These are phyloP conservation scores for Phaenicophaeus curvirostris DNA, from an alignment of 2,797 vertebrate genomes.

Conservation along the genomic window DNA sequence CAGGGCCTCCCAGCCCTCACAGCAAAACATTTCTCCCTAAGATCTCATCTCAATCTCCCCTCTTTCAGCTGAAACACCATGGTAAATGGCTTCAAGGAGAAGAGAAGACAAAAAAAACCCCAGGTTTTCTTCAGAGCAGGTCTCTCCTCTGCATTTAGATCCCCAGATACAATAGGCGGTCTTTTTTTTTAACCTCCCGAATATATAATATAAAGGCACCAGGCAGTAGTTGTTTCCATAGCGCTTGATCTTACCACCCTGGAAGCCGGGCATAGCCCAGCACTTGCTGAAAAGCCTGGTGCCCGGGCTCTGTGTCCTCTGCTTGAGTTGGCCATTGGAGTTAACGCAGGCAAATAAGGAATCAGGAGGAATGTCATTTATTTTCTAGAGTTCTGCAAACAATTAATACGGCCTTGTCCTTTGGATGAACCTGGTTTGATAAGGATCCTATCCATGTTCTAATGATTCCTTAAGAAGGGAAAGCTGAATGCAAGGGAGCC, in stretches of 20 bases:
- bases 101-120: background rate
- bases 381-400: slow-evolving; percentile 26
- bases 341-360: background rate
- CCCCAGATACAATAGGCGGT: background rate
- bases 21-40: too few species aligned
- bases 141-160: background rate
- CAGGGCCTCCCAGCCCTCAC: too few species aligned
- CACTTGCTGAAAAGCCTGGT: background rate
- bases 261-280: background rate
- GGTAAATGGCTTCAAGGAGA: background rate
- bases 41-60: too few species aligned
- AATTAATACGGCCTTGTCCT: slow-evolving; percentile 25
- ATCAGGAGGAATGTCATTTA: background rate
- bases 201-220: background rate
- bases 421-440: slow-evolving; percentile 33
- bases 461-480: background rate
- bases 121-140: background rate
- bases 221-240: background rate
- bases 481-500: background rate
- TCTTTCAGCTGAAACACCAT: too few species aligned
- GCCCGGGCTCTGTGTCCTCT: background rate
- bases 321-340: background rate
- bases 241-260: background rate
- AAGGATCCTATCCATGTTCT: slow-evolving; percentile 27
- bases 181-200: background rate